Evolutionary conservation across 2,113 vertebrate species (phyloP).

Genomic region (Periophthalmodon schlosseri): DNA sequence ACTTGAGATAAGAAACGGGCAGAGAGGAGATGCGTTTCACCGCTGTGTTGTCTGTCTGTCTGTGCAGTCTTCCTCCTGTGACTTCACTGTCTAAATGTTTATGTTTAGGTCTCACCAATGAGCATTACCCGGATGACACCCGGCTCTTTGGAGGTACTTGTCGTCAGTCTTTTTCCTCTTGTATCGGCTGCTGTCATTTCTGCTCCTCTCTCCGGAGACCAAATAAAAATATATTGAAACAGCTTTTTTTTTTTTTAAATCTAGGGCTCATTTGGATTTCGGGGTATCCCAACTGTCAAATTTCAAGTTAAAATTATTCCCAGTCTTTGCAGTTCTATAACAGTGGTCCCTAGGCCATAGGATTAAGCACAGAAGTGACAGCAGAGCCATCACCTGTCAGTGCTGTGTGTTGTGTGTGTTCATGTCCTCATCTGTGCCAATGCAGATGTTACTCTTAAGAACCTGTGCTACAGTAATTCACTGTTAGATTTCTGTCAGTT

Average conservation of each 20-base stretch:
- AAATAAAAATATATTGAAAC: conserved; percentile 16
- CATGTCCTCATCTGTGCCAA: conserved; percentile 42
- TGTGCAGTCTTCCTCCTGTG: conserved; percentile 66
- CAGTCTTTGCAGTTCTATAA: background rate
- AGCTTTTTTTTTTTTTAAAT: background rate
- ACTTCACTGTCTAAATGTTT: conserved; percentile 79
- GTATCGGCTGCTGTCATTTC: conserved; percentile 59
- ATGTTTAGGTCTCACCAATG: conserved; percentile 83
- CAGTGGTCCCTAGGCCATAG: background rate
- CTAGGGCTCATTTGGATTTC: background rate
- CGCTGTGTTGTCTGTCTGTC: conserved; percentile 55
- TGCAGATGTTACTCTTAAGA: conserved; percentile 14
- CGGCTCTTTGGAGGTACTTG: conserved; percentile 81
- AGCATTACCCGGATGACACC: conserved; percentile 82
- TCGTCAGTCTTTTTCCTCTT: conserved; percentile 64
- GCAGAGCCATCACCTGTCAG: conserved; percentile 24
- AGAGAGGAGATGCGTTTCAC: conserved; percentile 24
- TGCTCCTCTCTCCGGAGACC: conserved; percentile 19
- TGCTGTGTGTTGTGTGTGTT: conserved; percentile 56
- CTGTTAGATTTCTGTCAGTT: background rate
- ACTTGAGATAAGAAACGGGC: conserved; percentile 51
- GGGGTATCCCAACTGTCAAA: background rate
- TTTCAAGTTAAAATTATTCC: background rate
- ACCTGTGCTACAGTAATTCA: background rate
- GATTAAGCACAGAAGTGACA: conserved; percentile 1